Conservation (phyloP, 2,797 vertebrate species). For the Mareca penelope region DNA sequence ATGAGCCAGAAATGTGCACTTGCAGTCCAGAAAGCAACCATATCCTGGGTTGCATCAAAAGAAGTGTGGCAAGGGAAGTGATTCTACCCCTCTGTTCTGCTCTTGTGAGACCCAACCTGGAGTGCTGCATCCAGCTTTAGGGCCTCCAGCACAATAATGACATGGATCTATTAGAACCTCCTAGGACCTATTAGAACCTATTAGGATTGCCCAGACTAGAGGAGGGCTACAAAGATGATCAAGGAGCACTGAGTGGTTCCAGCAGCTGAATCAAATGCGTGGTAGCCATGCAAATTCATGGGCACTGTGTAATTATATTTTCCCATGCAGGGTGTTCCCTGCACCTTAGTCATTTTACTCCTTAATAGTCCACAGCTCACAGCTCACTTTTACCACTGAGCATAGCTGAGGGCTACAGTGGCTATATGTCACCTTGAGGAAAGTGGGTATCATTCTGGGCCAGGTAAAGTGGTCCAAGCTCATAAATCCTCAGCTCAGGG, state of each 20-base stretch:
- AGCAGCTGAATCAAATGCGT: background rate
- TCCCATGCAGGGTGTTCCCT: background rate
- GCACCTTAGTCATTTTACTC: background rate
- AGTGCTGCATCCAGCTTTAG: too few relatives aligned
- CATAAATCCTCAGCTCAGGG: fast-evolving
- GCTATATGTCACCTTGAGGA: background rate
- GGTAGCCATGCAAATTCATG: background rate
- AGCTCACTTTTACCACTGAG: background rate
- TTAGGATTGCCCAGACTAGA: too few relatives aligned
- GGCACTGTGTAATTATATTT: background rate
- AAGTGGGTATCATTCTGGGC: background rate
- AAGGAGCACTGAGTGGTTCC: background rate
- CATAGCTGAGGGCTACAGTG: background rate
- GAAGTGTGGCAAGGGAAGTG: too few relatives aligned
- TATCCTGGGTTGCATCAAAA: too few relatives aligned
- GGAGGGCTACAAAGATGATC: too few relatives aligned
- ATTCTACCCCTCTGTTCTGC: too few relatives aligned
- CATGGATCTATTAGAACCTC: too few relatives aligned
- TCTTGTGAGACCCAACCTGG: too few relatives aligned
- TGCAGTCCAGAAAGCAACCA: too few relatives aligned
- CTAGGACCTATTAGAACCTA: too few relatives aligned
- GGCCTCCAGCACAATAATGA: too few relatives aligned
- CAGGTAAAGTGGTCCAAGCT: background rate
- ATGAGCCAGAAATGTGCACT: too few relatives aligned
- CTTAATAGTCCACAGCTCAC: background rate